Conservation (phyloP, 2,797 vertebrate species). For the Delichon dasypus region DNA sequence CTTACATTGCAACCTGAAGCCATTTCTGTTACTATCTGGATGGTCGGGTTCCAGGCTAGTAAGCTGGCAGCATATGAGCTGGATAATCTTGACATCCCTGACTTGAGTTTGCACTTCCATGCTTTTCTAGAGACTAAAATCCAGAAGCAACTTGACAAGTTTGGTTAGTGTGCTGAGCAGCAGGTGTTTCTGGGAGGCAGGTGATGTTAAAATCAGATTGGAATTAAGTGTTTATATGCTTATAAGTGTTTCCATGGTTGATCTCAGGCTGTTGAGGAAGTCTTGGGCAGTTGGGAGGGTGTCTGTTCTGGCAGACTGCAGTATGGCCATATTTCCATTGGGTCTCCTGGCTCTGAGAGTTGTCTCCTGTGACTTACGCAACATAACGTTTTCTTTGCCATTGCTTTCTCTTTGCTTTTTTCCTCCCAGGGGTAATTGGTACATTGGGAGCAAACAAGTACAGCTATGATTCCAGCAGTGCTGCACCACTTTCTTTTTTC, state of each 20-base stretch:
- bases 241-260: not conserved
- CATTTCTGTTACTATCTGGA: not conserved
- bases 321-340: not conserved
- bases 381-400: accelerated
- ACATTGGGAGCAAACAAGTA: not conserved
- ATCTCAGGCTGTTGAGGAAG: not conserved
- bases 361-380: not conserved
- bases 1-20: not conserved
- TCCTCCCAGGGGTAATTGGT: not conserved
- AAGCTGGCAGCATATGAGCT: not conserved
- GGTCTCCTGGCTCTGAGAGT: not conserved
- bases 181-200: not conserved
- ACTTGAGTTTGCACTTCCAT: not conserved
- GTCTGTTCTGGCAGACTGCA: not conserved
- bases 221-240: not conserved
- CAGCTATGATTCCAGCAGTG: not conserved
- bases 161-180: not conserved
- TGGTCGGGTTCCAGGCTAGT: not conserved
- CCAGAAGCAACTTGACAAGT: not conserved
- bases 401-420: not conserved
- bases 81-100: not conserved
- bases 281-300: accelerated
- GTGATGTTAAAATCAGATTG: not conserved
- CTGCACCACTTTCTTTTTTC: not conserved
- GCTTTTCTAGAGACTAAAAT: not conserved